phyloP scores from a whole-genome alignment of 2,888 invertebrate species.

The Agapostemon virescens region DNA sequence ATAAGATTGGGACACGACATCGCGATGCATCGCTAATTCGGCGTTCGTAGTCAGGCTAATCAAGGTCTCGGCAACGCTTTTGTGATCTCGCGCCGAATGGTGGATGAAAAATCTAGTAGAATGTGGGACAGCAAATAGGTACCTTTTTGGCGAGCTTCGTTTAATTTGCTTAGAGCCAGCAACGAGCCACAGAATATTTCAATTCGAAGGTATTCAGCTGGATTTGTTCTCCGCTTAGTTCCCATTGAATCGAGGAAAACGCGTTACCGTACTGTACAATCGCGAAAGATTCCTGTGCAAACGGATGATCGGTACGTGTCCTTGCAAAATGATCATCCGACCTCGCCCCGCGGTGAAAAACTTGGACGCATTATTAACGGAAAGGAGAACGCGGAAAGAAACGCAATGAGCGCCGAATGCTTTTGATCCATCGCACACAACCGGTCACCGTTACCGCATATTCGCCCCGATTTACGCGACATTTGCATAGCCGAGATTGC shows the following conservation, averaged over 20 bases:
- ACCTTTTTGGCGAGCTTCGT: neutral
- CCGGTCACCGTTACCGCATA: constrained; percentile 64
- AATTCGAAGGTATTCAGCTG: neutral
- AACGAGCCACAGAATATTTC: neutral
- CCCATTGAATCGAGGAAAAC: constrained; percentile 12
- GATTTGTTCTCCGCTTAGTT: neutral
- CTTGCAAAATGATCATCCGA: constrained; percentile 30
- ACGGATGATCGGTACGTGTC: constrained; percentile 19
- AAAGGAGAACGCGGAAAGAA: constrained; percentile 12
- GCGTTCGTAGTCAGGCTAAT: neutral
- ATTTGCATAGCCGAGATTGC: constrained; percentile 73
- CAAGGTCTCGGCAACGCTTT: neutral
- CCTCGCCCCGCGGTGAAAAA: neutral
- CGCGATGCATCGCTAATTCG: neutral
- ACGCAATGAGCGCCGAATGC: constrained; percentile 35
- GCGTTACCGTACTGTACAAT: neutral
- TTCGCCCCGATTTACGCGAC: constrained; percentile 67
- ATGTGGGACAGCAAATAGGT: neutral
- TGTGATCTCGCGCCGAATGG: neutral
- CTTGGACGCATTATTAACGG: constrained; percentile 24
- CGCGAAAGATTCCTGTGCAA: neutral
- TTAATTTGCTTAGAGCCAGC: neutral
- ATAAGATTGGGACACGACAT: neutral
- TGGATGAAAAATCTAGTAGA: neutral
- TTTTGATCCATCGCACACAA: constrained; percentile 62